Base-by-base conservation (phyloP, 1,140 invertebrate genomes). In the Heliconius melpomene region DNA sequence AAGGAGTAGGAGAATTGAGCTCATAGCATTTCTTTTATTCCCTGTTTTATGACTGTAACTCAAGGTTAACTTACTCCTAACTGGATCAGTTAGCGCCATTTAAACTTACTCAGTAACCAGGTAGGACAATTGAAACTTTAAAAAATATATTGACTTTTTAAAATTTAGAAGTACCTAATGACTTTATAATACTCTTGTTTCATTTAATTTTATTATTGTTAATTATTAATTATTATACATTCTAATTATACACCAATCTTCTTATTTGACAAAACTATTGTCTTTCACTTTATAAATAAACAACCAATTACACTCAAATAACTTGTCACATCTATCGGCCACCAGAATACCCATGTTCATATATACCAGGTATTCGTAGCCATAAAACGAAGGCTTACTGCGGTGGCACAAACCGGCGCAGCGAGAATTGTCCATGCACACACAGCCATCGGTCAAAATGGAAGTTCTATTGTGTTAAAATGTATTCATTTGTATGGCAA, bases 401-500 rank as follows among this genome's bases (percentile, higher is more conserved):
- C 85, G 89, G 90, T 92, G 90, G 90, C 87, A 90, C 89, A 87
- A 85, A 84, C 86, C 83, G 83, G 85, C 77, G 83, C 52, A 85
- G 84, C 87, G 92, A 89, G 91, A 93, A 94, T 92, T 92, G 90
- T 88, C 87, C 88, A 85, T 57, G 84, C 88, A 93, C 93, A 94
- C 88, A 92, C 46, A 88, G 66, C 80, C 77, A 89, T 85, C 89
- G 90, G 91, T 91, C 90, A 93, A 92, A 90, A 94, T 93, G 91
- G 91, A 94, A 93, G 89, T 82, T 83, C 86, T 84, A 91, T 94
- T 94, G 90, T 94, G 88, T 88, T 88, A 89, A 86, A 91, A 92
- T 91, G 91, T 94, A 94, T 94, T 94, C 92, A 93, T 94, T 93
- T 93, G 93, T 94, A 93, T 89, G 89, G 90, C 86, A 90, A 89